These are phyloP conservation scores for Daboia siamensis DNA, from an alignment of 2,113 vertebrate species.

Conservation along the genomic window DNA sequence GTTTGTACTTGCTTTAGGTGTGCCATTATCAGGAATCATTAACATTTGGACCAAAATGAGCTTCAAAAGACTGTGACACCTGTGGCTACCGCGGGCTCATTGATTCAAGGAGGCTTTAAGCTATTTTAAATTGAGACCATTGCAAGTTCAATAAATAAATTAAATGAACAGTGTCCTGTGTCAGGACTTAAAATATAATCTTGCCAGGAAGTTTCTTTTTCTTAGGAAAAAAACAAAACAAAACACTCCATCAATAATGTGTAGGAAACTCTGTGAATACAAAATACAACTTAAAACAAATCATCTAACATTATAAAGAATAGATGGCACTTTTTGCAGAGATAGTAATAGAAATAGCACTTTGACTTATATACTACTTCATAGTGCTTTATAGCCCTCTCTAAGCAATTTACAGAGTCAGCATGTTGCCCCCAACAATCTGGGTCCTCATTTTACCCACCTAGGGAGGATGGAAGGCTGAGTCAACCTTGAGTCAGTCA, in stretches of 20 bases:
- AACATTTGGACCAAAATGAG: slow-evolving; percentile 22
- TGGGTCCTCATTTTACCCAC: no score
- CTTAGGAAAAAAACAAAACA: neutral
- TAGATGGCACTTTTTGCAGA: neutral
- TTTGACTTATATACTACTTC: no score
- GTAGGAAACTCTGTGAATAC: neutral
- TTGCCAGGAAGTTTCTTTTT: slow-evolving; percentile 6
- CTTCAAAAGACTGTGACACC: slow-evolving; percentile 9
- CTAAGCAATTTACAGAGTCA: no score
- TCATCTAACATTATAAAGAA: neutral
- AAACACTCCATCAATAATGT: slow-evolving; percentile 1
- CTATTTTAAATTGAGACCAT: slow-evolving; percentile 35
- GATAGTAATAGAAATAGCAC: no score
- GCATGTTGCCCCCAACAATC: no score
- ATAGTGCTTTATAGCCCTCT: no score
- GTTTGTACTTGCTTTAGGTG: slow-evolving; percentile 9
- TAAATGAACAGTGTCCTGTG: slow-evolving; percentile 19
- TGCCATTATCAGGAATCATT: slow-evolving; percentile 5
- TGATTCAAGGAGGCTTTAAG: slow-evolving; percentile 27
- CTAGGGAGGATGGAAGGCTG: no score
- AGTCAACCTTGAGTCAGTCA: no score
- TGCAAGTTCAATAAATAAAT: slow-evolving; percentile 31
- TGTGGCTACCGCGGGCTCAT: slow-evolving; percentile 25
- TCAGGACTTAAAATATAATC: slow-evolving; percentile 31
- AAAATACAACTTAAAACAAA: neutral